Conservation (phyloP, 1,140 invertebrate genomes). For the Macrosteles quadrilineatus region DNA sequence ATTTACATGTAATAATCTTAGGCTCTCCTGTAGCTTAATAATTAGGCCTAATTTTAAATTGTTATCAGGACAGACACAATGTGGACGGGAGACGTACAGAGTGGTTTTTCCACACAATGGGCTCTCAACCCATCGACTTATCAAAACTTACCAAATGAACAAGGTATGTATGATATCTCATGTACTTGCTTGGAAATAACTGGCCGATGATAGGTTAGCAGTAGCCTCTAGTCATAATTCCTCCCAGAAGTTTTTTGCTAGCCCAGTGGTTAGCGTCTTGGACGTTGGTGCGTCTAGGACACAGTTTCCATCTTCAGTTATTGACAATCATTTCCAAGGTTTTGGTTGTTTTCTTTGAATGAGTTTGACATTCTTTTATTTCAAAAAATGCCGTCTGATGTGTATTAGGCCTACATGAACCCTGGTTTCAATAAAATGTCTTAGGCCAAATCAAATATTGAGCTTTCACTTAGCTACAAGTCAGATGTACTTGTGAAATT, state of each 20-base stretch:
- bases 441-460: too few relatives aligned
- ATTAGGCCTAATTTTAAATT: too few relatives aligned
- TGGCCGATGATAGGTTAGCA: not conserved
- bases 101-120: constrained; percentile 55
- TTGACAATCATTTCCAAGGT: not conserved
- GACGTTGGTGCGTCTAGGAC: not conserved
- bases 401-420: too few relatives aligned
- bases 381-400: too few relatives aligned
- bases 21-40: too few relatives aligned
- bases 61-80: too few relatives aligned
- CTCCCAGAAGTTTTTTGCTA: not conserved
- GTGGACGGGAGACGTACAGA: constrained; percentile 28
- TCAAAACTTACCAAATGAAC: constrained; percentile 58
- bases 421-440: too few relatives aligned
- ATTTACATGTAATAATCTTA: too few relatives aligned
- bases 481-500: too few relatives aligned
- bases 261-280: too few relatives aligned
- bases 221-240: not conserved
- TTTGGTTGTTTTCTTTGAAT: not conserved
- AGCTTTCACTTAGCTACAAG: too few relatives aligned
- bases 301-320: not conserved
- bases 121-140: constrained; percentile 70
- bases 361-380: not conserved
- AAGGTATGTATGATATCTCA: constrained; percentile 48
- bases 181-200: not conserved